Percentiles rank a stretch among this genome's conserved stretches.
phyloP scores from a whole-genome alignment of 2,113 vertebrate species.

The Daboia siamensis region DNA sequence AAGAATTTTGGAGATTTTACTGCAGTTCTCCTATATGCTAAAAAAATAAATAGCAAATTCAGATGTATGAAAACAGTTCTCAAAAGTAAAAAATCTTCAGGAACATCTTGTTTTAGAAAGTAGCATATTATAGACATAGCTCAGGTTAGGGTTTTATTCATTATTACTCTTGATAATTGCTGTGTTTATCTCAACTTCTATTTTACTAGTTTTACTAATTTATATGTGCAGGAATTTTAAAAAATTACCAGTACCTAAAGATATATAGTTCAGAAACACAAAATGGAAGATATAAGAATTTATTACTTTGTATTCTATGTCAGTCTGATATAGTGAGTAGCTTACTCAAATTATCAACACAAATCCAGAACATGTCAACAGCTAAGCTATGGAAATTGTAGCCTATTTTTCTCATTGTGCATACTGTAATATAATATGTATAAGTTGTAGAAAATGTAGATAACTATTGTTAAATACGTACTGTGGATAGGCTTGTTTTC shows the following conservation, averaged over 20 bases:
- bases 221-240: neutral
- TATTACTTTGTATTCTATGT: neutral
- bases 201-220: neutral
- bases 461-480: neutral
- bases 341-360: neutral
- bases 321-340: neutral
- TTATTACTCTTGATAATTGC: neutral
- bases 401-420: neutral
- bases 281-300: neutral
- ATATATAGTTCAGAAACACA: neutral
- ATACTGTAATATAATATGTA: neutral
- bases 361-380: neutral
- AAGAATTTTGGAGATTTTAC: neutral
- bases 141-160: neutral
- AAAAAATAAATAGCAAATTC: neutral
- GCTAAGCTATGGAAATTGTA: neutral
- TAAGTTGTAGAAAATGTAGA: neutral
- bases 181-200: neutral
- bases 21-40: neutral
- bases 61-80: neutral
- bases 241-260: neutral
- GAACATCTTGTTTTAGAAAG: neutral
- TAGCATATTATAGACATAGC: neutral
- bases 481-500: neutral
- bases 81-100: neutral